Base-by-base conservation (phyloP, 2,888 invertebrate species). In the Calliphora vomitoria region DNA sequence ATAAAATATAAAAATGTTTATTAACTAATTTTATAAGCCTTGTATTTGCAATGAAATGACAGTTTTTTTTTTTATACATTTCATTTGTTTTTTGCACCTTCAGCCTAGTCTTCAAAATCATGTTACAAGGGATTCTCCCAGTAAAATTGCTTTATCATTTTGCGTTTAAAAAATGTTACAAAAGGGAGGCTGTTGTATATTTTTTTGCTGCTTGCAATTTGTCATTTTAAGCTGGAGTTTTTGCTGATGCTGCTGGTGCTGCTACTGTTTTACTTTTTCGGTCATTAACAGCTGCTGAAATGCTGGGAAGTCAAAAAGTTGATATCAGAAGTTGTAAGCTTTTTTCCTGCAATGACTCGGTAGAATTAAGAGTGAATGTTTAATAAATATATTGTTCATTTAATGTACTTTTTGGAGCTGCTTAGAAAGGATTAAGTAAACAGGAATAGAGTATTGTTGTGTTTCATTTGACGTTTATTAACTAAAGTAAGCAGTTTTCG, bases 21-120 rank as follows among this genome's bases (percentile, higher is more conserved):
- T 87, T 87, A 87, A 87, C 87, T 85, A 85, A 87, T 85, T 87
- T 82, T 66, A 78, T 87, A 82, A 87, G 82, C 85, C 47, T 69
- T 64, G 64, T 74, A 44, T 78, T 50, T 58, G 81, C 82, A 78
- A 82, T 85, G 79, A 68, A 82, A 85, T 85, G 87, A 85, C 87
- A 82, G 15, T 75, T 58, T 62, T 55, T 69, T 44, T 69, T 10
- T 41, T 25, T 25, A 25, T 25, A 25, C 25, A 25, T 1, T 25
- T 25, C 25, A 25, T 25, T 25, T 25, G 25, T 25, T 25, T 38
- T 79, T 53, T 72, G 20, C 71, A 69, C 74, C 50, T 72, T 72
- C 58, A 50, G 55, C 44, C 20, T 18, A 60, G 68, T 79, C 76
- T 38, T 41, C 25, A 25, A 47, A 66, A 55, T 55, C 35, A 78